These are phyloP conservation scores for Rhodeus uyekii DNA, from an alignment of 2,797 vertebrate species.

Conservation along the genomic window DNA sequence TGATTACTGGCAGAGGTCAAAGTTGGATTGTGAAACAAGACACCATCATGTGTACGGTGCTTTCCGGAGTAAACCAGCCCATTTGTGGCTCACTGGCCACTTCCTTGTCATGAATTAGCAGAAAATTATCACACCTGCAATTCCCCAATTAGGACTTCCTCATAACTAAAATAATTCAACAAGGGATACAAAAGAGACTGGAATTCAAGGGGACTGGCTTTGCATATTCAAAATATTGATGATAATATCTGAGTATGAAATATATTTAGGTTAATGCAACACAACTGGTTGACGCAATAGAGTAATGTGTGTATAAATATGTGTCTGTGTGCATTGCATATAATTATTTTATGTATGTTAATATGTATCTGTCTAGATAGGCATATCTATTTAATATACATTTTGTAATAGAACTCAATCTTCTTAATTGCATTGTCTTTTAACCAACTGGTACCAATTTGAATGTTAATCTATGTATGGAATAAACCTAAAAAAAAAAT, in stretches of 20 bases:
- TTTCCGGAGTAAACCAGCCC: conserved; percentile 46
- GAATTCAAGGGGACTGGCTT: background rate
- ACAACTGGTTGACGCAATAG: background rate
- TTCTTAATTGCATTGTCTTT: background rate
- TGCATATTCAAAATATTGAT: conserved; percentile 8
- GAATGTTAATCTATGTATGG: too few relatives aligned
- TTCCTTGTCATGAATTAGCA: conserved; percentile 54
- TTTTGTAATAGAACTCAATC: too few relatives aligned
- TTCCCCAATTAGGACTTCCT: conserved; percentile 24
- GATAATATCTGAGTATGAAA: background rate
- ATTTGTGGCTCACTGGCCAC: conserved; percentile 17
- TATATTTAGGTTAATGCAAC: background rate
- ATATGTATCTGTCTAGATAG: too few relatives aligned
- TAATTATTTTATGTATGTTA: background rate
- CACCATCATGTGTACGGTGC: conserved; percentile 22
- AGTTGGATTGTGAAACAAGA: conserved; percentile 32
- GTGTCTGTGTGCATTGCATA: too few relatives aligned
- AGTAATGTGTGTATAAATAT: background rate
- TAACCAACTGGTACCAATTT: background rate
- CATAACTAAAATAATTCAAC: background rate
- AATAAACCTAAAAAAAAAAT: too few relatives aligned
- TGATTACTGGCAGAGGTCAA: conserved; percentile 20
- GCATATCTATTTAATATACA: too few relatives aligned
- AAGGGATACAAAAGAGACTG: background rate
- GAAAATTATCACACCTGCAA: conserved; percentile 33